A percentile compares a stretch with the other conserved stretches of the same genome.
Evolutionary conservation across 1,140 invertebrate genomes (phyloP).

Genomic region (Brachionus manjavacas): DNA sequence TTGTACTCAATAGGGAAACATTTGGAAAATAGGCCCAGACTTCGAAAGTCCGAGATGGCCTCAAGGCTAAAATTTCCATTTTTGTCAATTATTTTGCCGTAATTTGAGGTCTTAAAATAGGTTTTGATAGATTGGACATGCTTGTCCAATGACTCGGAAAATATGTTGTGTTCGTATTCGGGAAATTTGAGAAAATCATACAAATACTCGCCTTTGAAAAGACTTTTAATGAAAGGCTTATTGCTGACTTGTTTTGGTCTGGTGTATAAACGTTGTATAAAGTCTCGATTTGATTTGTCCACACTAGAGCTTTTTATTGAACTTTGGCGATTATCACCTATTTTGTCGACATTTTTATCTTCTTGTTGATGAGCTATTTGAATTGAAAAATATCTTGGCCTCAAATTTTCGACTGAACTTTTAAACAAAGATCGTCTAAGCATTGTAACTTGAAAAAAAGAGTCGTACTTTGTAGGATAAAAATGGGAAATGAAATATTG

Average conservation of each 20-base stretch:
- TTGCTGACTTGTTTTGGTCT: not conserved
- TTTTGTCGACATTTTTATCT: not conserved
- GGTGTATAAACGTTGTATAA: not conserved
- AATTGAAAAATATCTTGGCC: not conserved
- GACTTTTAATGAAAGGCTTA: conserved; percentile 24
- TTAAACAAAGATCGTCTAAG: not conserved
- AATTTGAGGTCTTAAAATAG: not conserved
- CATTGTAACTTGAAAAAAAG: not conserved
- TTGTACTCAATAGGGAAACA: not conserved
- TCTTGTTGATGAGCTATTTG: not conserved
- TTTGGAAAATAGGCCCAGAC: not conserved
- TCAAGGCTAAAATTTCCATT: conserved; percentile 21
- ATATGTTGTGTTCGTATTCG: not conserved
- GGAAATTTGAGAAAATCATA: conserved; percentile 28
- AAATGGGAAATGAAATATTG: not conserved
- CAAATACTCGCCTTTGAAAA: conserved; percentile 12
- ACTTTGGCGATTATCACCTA: not conserved
- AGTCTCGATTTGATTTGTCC: conserved; percentile 19
- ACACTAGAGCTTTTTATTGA: not conserved
- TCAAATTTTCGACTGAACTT: not conserved
- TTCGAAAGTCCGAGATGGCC: not conserved
- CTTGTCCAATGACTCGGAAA: not conserved
- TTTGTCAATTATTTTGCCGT: conserved; percentile 5
- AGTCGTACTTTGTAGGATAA: not conserved
- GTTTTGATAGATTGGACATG: not conserved